Evolutionary conservation across 2,888 invertebrate species (phyloP).

Genomic region (Pristionchus mayeri): DNA sequence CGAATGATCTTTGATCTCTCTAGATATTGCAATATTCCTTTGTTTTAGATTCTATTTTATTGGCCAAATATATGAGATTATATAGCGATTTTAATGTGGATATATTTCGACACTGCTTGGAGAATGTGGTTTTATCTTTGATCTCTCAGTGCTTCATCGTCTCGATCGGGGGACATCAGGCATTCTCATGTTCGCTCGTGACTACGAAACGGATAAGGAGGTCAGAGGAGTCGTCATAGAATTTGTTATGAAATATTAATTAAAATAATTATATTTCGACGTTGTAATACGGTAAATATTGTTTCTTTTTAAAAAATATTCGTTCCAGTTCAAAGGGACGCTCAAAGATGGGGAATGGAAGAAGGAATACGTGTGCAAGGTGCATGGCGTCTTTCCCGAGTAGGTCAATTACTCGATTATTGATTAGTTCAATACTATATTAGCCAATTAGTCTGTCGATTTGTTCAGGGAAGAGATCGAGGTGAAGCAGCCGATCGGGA

Average conservation of each 20-base stretch:
- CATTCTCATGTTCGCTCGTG: conserved; percentile 91
- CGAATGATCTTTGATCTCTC: background rate
- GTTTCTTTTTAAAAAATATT: background rate
- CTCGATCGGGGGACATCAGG: conserved; percentile 94
- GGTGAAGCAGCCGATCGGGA: conserved; percentile 74
- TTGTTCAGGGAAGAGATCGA: conserved; percentile 64
- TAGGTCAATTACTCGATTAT: conserved; percentile 78
- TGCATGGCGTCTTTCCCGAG: conserved; percentile 94
- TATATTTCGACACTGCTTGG: too few species aligned
- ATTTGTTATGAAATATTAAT: background rate
- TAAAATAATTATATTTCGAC: too few species aligned
- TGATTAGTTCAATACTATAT: background rate
- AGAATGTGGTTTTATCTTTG: background rate
- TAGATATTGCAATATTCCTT: too few species aligned
- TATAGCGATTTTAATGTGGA: too few species aligned
- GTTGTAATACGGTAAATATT: too few species aligned
- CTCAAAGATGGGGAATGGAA: conserved; percentile 91
- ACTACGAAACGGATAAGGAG: conserved; percentile 89
- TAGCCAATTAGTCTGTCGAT: background rate
- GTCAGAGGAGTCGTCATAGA: conserved; percentile 40
- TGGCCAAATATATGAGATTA: too few species aligned
- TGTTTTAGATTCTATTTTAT: too few species aligned
- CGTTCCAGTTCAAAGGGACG: conserved; percentile 89
- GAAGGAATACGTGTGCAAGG: conserved; percentile 95
- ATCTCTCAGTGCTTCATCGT: conserved; percentile 66